A percentile compares a stretch with the other conserved stretches of the same genome.
Conservation (phyloP, 2,113 vertebrate genomes). For the Sceloporus tristichus region DNA sequence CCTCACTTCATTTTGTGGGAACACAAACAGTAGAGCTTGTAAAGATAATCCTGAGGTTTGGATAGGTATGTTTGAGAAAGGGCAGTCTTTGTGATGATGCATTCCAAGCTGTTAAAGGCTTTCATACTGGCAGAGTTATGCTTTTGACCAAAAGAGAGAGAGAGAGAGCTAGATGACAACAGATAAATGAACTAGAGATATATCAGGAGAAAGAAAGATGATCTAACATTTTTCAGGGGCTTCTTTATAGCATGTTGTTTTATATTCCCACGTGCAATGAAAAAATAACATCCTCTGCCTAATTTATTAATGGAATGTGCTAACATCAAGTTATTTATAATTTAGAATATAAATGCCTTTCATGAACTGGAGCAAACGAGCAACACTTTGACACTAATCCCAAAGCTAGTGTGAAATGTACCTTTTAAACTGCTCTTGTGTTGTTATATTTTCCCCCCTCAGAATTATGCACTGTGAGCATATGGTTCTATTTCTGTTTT, state of each 20-base stretch:
- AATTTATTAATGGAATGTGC: slow-evolving; percentile 79
- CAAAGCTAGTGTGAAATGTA: slow-evolving; percentile 78
- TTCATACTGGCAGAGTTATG: slow-evolving; percentile 16
- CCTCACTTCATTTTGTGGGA: too few species aligned
- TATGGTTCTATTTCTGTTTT: slow-evolving; percentile 70
- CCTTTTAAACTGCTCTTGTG: slow-evolving; percentile 76
- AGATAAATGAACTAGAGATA: slow-evolving; percentile 48
- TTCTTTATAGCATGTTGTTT: slow-evolving; percentile 65
- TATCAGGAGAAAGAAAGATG: slow-evolving; percentile 69
- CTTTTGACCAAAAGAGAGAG: not conserved
- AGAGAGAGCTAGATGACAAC: slow-evolving; percentile 23
- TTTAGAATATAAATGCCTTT: slow-evolving; percentile 80
- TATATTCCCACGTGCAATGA: slow-evolving; percentile 60
- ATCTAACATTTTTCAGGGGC: slow-evolving; percentile 57
- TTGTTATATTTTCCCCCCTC: slow-evolving; percentile 53
- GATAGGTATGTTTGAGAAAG: not conserved
- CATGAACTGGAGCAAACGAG: slow-evolving; percentile 77
- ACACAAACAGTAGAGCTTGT: too few species aligned
- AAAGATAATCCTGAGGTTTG: too few species aligned
- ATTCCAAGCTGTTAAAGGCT: not conserved
- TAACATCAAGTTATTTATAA: slow-evolving; percentile 78
- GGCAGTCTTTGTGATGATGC: not conserved
- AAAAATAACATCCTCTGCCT: slow-evolving; percentile 71
- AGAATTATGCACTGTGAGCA: slow-evolving; percentile 81
- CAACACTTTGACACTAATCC: slow-evolving; percentile 77